These are phyloP conservation scores for Pollachius pollachius DNA, from an alignment of 2,113 vertebrate genomes.

Conservation along the genomic window DNA sequence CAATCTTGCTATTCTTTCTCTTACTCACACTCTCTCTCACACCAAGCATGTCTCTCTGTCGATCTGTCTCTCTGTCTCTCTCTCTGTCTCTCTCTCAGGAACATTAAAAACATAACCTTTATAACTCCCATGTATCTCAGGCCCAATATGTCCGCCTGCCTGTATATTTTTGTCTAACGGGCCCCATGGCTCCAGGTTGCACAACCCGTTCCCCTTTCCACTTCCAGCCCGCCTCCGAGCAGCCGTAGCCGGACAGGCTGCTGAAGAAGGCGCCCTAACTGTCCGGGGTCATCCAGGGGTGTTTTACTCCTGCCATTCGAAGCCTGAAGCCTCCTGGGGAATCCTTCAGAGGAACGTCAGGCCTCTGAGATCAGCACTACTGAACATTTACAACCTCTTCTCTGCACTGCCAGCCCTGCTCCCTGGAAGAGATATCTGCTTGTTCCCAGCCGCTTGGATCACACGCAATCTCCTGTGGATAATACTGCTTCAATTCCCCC, in stretches of 20 bases:
- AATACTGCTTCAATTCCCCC: constrained; percentile 43
- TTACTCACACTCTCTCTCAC: too few species aligned
- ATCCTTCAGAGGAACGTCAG: too few species aligned
- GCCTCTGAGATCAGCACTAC: too few species aligned
- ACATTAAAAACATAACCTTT: constrained; percentile 12
- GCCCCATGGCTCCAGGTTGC: constrained; percentile 21
- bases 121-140: constrained; percentile 17
- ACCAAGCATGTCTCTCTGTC: too few species aligned
- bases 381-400: too few species aligned
- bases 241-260: constrained; percentile 60
- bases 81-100: constrained; percentile 32
- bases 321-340: constrained; percentile 42
- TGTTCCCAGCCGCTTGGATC: constrained; percentile 27
- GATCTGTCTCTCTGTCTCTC: too few species aligned
- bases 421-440: too few species aligned
- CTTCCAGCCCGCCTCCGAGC: constrained; percentile 41
- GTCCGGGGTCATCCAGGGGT: constrained; percentile 50
- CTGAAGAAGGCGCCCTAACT: constrained; percentile 46
- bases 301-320: constrained; percentile 41
- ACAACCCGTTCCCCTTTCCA: constrained; percentile 52
- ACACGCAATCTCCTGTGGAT: constrained; percentile 52
- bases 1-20: too few species aligned
- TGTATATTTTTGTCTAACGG: neutral
- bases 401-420: too few species aligned
- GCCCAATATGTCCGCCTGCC: constrained; percentile 54